These are phyloP conservation scores for Palaemon carinicauda DNA, from an alignment of 1,140 invertebrate species.

Conservation along the genomic window DNA sequence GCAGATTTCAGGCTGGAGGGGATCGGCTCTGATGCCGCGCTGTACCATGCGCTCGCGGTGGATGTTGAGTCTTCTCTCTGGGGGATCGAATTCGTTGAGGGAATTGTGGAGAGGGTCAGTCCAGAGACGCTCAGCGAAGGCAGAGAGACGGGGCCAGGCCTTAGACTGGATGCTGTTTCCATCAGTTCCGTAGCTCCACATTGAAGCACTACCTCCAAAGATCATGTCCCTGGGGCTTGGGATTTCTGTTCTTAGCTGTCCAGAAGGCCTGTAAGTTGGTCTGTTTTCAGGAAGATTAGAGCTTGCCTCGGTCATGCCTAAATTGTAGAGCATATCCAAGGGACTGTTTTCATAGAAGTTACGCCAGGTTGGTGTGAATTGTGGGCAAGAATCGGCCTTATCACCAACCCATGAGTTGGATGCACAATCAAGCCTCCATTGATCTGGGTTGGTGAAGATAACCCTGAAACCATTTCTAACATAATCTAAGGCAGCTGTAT, in stretches of 20 bases:
- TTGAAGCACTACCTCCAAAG: background rate
- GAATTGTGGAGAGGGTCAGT: background rate
- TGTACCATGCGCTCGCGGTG: conserved; percentile 75
- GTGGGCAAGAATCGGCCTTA: conserved; percentile 20
- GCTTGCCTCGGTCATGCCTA: conserved; percentile 61
- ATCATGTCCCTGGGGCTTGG: background rate
- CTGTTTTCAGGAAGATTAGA: no score
- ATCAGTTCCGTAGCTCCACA: background rate
- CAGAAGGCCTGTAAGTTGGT: background rate
- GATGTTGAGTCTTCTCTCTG: background rate
- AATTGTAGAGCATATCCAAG: conserved; percentile 65
- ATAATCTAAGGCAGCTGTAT: conserved; percentile 73
- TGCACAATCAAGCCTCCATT: conserved; percentile 84
- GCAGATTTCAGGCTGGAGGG: conserved; percentile 82
- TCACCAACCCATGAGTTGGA: conserved; percentile 79
- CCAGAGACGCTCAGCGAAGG: background rate
- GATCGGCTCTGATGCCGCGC: conserved; percentile 74
- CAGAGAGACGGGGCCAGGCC: background rate
- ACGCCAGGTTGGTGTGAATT: conserved; percentile 72
- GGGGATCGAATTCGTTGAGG: background rate
- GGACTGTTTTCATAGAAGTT: conserved; percentile 82
- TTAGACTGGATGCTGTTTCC: background rate
- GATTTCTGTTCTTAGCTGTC: background rate
- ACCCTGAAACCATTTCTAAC: conserved; percentile 76
- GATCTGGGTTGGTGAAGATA: conserved; percentile 86